Conservation (phyloP, 2,888 invertebrate genomes). For the Ormyrus nitidulus region DNA sequence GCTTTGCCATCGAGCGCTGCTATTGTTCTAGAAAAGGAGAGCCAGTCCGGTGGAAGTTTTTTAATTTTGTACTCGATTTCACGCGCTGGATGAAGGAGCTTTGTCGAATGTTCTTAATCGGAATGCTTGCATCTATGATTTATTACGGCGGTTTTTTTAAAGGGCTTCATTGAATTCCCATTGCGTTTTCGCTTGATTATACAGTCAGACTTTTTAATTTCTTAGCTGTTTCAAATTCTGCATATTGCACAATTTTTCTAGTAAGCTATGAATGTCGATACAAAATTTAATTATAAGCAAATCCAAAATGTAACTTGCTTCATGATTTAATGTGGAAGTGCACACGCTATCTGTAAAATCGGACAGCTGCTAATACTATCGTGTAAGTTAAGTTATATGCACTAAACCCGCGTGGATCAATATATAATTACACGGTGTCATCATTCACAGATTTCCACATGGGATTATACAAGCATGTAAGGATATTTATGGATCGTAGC, state of each 20-base stretch:
- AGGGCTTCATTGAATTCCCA: too few relatives aligned
- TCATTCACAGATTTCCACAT: slow-evolving; percentile 40
- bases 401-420: slow-evolving; percentile 12
- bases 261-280: too few relatives aligned
- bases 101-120: slow-evolving; percentile 9
- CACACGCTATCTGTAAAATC: neutral
- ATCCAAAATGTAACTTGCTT: neutral
- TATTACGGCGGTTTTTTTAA: too few relatives aligned
- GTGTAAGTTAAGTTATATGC: slow-evolving; percentile 22
- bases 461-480: slow-evolving; percentile 5
- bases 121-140: too few relatives aligned
- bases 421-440: slow-evolving; percentile 43
- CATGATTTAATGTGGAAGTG: neutral
- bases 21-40: too few relatives aligned
- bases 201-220: too few relatives aligned
- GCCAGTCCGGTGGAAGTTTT: slow-evolving; percentile 21
- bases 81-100: neutral
- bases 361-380: neutral
- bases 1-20: slow-evolving; percentile 6
- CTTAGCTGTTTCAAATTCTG: too few relatives aligned
- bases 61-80: slow-evolving; percentile 34
- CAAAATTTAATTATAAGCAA: neutral
- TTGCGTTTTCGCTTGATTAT: too few relatives aligned
- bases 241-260: too few relatives aligned
- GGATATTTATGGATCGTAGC: slow-evolving; percentile 20